phyloP scores from a whole-genome alignment of 2,797 vertebrate species.

The Oophaga sylvatica region DNA sequence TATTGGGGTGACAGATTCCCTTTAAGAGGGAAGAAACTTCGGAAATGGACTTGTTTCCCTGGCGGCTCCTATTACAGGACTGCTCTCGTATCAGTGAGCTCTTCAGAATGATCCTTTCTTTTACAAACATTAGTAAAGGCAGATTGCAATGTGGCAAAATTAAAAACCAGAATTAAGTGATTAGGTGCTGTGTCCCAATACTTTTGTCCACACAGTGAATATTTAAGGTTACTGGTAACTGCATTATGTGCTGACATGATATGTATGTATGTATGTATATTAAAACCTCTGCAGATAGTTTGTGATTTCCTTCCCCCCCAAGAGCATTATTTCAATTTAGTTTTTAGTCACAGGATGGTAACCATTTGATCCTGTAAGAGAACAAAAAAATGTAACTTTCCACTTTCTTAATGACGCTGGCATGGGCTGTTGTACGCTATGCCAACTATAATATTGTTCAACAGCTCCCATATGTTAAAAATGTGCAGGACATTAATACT shows the following conservation, averaged over 20 bases:
- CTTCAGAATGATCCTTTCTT: no score
- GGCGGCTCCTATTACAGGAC: no score
- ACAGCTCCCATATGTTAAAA: constrained; percentile 19
- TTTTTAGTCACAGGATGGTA: neutral
- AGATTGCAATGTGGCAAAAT: no score
- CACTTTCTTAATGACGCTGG: constrained; percentile 18
- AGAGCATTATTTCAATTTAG: neutral
- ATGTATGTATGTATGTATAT: neutral
- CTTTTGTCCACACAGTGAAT: neutral
- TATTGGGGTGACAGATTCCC: no score
- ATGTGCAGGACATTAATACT: neutral
- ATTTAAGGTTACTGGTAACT: neutral
- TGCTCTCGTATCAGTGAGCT: no score
- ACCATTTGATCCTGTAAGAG: neutral
- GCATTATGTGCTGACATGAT: neutral
- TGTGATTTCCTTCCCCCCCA: neutral
- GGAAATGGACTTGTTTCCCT: no score
- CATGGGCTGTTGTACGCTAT: neutral
- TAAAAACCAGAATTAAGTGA: no score
- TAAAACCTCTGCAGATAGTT: constrained; percentile 6
- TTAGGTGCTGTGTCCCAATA: no score
- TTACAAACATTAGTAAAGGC: no score
- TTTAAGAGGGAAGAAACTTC: no score
- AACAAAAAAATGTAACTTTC: constrained; percentile 7
- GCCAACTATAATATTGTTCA: constrained; percentile 19